Conservation (phyloP, 2,888 invertebrate species). For the Drepana falcataria region DNA sequence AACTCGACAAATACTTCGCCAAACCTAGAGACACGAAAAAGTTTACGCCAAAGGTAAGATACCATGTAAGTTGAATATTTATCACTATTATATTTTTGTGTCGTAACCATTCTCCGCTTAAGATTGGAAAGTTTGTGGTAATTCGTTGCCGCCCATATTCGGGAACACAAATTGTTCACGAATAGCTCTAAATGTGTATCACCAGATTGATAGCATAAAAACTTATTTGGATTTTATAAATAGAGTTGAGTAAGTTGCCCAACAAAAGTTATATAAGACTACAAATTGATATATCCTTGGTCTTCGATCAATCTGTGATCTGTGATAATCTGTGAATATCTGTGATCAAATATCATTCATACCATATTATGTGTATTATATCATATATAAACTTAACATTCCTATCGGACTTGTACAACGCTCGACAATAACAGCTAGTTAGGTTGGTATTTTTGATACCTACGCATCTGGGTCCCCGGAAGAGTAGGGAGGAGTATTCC, state of each 20-base stretch:
- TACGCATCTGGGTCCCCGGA: no score
- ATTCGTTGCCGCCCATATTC: background rate
- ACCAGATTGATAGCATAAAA: background rate
- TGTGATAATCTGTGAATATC: no score
- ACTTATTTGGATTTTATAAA: background rate
- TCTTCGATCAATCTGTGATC: no score
- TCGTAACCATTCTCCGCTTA: background rate
- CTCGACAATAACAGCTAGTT: no score
- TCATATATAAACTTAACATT: no score
- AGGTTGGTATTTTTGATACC: no score
- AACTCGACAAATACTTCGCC: slow-evolving; percentile 66
- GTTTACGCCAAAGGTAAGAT: slow-evolving; percentile 59
- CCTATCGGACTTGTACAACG: no score
- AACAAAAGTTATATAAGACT: background rate
- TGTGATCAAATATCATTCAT: no score
- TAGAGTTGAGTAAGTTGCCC: background rate
- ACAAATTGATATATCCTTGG: background rate
- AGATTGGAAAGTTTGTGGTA: background rate
- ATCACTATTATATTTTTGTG: slow-evolving; percentile 5
- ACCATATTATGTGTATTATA: no score
- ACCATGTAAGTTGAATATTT: slow-evolving; percentile 37
- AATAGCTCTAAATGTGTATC: background rate
- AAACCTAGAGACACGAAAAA: slow-evolving; percentile 58
- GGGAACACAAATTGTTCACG: background rate
- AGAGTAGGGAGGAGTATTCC: no score